Evolutionary conservation across 2,797 vertebrate species (phyloP), one percentile per base, ranked within the genome.

Genomic region (Scolopax bukidnonensis): DNA sequence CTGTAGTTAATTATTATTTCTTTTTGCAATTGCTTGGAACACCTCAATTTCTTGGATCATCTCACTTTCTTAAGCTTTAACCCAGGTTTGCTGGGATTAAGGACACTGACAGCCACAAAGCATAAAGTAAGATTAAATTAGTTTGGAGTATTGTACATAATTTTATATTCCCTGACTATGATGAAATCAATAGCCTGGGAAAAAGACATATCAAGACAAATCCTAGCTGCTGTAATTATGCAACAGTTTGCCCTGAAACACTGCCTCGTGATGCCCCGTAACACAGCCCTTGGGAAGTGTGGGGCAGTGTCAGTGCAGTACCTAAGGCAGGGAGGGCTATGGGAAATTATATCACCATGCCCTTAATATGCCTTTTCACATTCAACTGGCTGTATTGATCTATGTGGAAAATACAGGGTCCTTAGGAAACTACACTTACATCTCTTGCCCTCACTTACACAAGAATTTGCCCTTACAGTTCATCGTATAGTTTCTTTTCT

Each of bases 321-420:
- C 68, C 40, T 9, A 11, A 32, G 53, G 68, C 7, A 0, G 40
- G 23, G 30, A 82, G 16, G 16, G 6, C 38, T 70, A 20, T 0
- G 1, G 45, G 21, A 53, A 14, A 71, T 91, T 75, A 77, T 83
- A 64, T 87, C 54, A 68, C 45, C 32, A 10, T 89, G 67, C 5
- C 68, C 82, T 89, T 90, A 89, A 89, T 77, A 36, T 24, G 87
- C 33, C 89, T 92, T 77, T 67, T 77, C 41, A 45, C 30, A 91
- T 96, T 68, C n/a, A 67, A 4, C 11, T n/a, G 47, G 10, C 23
- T 59, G 18, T 61, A 23, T 21, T 69, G 74, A 57, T 82, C 68
- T 40, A 3, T 50, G 40, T 27, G 67, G 64, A 40, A 87, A 85
- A 83, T 24, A 57, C 16, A 84, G 11, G 12, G 27, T 84, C 56